A percentile compares a stretch with the other conserved stretches of the same genome.
Conservation (phyloP, 2,888 invertebrate genomes). For the Mythimna albipuncta region DNA sequence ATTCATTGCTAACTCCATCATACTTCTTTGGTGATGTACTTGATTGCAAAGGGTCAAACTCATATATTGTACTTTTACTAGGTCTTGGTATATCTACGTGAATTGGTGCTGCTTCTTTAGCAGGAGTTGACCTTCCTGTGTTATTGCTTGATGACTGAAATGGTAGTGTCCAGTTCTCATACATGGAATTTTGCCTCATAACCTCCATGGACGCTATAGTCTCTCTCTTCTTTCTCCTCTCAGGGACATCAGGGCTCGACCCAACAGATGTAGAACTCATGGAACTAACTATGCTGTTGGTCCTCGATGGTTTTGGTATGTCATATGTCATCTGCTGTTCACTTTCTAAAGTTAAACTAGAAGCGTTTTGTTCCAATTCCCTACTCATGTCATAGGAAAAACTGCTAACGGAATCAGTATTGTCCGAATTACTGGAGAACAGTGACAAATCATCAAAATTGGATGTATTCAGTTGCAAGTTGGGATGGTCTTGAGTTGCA, state of each 20-base stretch:
- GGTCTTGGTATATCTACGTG: conserved; percentile 63
- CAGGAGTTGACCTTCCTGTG: conserved; percentile 49
- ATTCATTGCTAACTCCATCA: conserved; percentile 91
- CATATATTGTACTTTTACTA: conserved; percentile 92
- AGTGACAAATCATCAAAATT: conserved; percentile 83
- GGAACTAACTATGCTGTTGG: conserved; percentile 79
- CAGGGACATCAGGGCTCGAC: conserved; percentile 80
- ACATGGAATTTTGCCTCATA: conserved; percentile 82
- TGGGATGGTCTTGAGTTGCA: conserved; percentile 69
- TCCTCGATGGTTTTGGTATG: conserved; percentile 79
- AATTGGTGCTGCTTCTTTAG: conserved; percentile 10
- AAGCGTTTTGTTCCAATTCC: conserved; percentile 73
- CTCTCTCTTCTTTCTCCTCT: conserved; percentile 76
- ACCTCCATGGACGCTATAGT: conserved; percentile 66
- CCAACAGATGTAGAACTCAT: conserved; percentile 58
- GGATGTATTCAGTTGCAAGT: conserved; percentile 75
- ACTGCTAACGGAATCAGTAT: conserved; percentile 80
- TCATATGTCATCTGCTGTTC: conserved; percentile 82
- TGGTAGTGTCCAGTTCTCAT: conserved; percentile 85
- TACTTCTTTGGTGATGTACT: conserved; percentile 71
- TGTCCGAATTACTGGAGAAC: conserved; percentile 83
- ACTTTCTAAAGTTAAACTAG: conserved; percentile 66
- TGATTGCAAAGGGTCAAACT: conserved; percentile 92
- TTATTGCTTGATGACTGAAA: conserved; percentile 55
- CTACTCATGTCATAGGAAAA: conserved; percentile 79